Evolutionary conservation across 23 tunicate species (phyloP).

Genomic region (Clavelina lepadiformis): DNA sequence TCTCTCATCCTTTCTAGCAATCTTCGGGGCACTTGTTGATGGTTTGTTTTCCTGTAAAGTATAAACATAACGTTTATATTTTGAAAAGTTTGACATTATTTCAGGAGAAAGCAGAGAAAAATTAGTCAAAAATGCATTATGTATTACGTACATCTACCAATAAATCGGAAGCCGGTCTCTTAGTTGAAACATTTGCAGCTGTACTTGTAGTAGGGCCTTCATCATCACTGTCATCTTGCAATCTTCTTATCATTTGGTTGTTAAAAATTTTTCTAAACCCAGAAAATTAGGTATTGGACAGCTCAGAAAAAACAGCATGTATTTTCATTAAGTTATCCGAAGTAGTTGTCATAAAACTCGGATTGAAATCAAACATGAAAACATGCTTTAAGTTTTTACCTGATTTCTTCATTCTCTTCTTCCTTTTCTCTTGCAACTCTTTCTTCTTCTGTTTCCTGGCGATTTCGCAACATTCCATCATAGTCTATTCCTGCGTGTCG

Average conservation of each 20-base stretch:
- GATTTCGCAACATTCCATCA: slow-evolving; percentile 58
- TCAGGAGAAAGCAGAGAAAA: not conserved
- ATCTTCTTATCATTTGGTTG: not conserved
- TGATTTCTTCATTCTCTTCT: slow-evolving; percentile 88
- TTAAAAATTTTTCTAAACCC: not conserved
- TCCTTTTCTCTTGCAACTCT: slow-evolving; percentile 44
- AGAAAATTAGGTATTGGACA: too few species aligned
- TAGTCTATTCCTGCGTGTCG: slow-evolving; percentile 52
- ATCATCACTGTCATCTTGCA: too few species aligned
- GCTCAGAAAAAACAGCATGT: too few species aligned
- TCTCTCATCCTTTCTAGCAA: slow-evolving; percentile 59
- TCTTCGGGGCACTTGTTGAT: slow-evolving; percentile 43
- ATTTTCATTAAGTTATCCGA: too few species aligned
- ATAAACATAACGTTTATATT: not conserved
- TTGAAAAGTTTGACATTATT: too few species aligned
- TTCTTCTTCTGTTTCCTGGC: slow-evolving; percentile 87
- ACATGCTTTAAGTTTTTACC: slow-evolving; percentile 4
- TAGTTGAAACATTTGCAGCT: too few species aligned
- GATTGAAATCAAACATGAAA: not conserved
- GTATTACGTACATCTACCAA: too few species aligned
- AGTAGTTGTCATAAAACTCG: not conserved
- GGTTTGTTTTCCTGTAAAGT: slow-evolving; percentile 36
- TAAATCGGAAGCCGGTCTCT: too few species aligned
- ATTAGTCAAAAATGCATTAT: too few species aligned
- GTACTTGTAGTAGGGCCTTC: too few species aligned